Evolutionary conservation across 2,113 vertebrate species (phyloP).

Genomic region (Carassius carassius): DNA sequence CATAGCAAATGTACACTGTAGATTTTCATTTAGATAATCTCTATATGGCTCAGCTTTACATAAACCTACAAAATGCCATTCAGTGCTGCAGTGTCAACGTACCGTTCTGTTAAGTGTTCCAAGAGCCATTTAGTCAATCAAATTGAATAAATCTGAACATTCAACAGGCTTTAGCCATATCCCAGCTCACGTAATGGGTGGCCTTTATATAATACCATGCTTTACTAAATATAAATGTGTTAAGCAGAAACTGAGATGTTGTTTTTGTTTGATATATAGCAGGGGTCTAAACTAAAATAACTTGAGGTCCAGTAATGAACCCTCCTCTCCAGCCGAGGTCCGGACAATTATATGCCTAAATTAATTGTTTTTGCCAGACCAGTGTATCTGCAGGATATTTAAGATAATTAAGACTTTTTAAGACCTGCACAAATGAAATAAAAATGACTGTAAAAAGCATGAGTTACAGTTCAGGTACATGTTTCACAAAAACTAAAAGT

Average conservation of each 20-base stretch:
- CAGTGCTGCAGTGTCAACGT: not conserved
- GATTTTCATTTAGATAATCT: not conserved
- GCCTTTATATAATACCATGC: not conserved
- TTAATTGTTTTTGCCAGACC: too few relatives aligned
- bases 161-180: not conserved
- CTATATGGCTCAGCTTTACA: not conserved
- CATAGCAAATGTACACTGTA: not conserved
- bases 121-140: not conserved
- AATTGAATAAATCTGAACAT: not conserved
- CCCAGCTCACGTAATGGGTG: not conserved
- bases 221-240: too few relatives aligned
- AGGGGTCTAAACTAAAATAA: too few relatives aligned
- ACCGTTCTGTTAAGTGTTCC: not conserved
- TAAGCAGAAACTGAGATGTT: not conserved
- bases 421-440: too few relatives aligned
- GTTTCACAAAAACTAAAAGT: too few relatives aligned
- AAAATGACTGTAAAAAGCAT: too few relatives aligned
- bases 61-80: slow-evolving; percentile 3
- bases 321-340: too few relatives aligned
- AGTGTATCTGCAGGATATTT: too few relatives aligned
- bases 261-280: not conserved
- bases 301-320: too few relatives aligned
- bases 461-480: too few relatives aligned
- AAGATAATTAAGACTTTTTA: too few relatives aligned
- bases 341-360: too few relatives aligned